Conservation (phyloP, 2,113 vertebrate genomes). For the Anguilla japonica region DNA sequence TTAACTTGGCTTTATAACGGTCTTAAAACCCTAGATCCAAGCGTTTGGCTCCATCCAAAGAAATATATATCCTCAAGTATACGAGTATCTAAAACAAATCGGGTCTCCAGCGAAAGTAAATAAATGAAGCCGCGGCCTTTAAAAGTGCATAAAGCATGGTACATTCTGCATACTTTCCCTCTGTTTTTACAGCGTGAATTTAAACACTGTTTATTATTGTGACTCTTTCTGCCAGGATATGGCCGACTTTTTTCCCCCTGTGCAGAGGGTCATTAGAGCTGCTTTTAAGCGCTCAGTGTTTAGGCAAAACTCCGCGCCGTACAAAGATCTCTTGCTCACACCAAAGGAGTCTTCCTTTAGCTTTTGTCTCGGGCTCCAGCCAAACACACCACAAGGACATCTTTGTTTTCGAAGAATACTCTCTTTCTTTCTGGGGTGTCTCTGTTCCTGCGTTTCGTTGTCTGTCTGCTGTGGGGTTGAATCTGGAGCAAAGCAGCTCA, state of each 20-base stretch:
- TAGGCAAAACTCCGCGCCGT: neutral
- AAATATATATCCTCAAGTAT: slow-evolving; percentile 24
- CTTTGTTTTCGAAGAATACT: slow-evolving; percentile 25
- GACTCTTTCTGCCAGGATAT: slow-evolving; percentile 24
- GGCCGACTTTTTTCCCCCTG: slow-evolving; percentile 28
- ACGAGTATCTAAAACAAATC: slow-evolving; percentile 30
- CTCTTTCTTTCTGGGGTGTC: slow-evolving; percentile 24
- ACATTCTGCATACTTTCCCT: neutral
- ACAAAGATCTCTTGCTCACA: neutral
- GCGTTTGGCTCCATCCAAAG: slow-evolving; percentile 24
- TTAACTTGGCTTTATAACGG: slow-evolving; percentile 12
- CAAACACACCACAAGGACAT: neutral
- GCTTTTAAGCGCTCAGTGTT: neutral
- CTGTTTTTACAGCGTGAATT: slow-evolving; percentile 40
- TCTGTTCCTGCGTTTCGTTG: slow-evolving; percentile 18
- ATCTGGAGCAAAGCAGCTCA: slow-evolving; percentile 57
- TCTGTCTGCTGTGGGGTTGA: slow-evolving; percentile 44
- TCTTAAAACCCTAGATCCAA: slow-evolving; percentile 23
- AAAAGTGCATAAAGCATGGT: slow-evolving; percentile 36
- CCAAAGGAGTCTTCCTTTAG: neutral
- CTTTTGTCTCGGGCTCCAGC: neutral
- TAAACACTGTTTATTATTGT: slow-evolving; percentile 45
- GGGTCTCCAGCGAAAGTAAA: slow-evolving; percentile 11
- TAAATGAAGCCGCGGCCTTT: slow-evolving; percentile 33
- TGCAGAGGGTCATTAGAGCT: slow-evolving; percentile 12